Evolutionary conservation across 2,888 invertebrate genomes (phyloP).

Genomic region (Dasysyrphus tricinctus): DNA sequence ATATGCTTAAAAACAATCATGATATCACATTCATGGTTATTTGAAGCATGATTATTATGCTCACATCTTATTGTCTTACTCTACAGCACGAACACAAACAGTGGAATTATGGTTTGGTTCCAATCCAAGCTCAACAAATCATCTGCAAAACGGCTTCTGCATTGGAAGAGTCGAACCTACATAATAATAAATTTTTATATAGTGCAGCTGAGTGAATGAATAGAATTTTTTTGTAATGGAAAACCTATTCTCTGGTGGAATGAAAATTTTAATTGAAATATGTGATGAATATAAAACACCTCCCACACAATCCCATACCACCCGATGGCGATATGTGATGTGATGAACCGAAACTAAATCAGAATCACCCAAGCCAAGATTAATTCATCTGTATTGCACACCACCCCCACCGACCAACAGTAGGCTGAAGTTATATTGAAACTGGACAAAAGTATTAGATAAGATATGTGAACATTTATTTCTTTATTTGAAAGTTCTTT

Average conservation of each 20-base stretch:
- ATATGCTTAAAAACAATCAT: constrained; percentile 52
- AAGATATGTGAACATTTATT: neutral
- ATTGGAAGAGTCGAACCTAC: neutral
- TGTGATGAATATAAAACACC: constrained; percentile 74
- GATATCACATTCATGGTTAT: constrained; percentile 59
- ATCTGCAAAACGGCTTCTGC: constrained; percentile 32
- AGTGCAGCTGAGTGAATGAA: constrained; percentile 64
- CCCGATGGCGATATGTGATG: constrained; percentile 32
- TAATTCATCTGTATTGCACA: constrained; percentile 56
- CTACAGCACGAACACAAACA: constrained; percentile 12
- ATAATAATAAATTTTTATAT: constrained; percentile 21
- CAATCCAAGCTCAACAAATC: constrained; percentile 51
- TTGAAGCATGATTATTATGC: constrained; percentile 65
- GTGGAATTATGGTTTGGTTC: constrained; percentile 48
- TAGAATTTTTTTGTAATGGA: constrained; percentile 71
- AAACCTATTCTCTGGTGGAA: constrained; percentile 72
- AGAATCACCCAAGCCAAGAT: constrained; percentile 68
- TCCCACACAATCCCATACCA: constrained; percentile 33
- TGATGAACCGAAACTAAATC: constrained; percentile 68
- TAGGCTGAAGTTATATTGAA: neutral
- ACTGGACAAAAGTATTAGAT: neutral
- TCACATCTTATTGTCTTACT: constrained; percentile 63
- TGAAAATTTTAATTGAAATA: constrained; percentile 75
- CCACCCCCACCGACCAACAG: constrained; percentile 43
- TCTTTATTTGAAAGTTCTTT: too few species aligned